These are phyloP conservation scores for Drosophila mulleri DNA, from an alignment of 2,888 invertebrate species.

Conservation along the genomic window DNA sequence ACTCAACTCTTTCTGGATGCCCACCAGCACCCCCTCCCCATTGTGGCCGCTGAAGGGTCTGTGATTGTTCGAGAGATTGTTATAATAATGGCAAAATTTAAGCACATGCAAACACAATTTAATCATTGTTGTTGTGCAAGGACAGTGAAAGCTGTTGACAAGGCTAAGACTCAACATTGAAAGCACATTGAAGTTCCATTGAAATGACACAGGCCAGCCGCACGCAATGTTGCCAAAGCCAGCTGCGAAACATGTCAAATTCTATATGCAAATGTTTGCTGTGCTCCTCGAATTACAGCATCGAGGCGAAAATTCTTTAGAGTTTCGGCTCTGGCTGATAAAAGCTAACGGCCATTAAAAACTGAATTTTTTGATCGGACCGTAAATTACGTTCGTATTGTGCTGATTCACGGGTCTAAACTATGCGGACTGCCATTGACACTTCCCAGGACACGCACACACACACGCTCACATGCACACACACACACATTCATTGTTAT, in stretches of 20 bases:
- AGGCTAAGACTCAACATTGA: slow-evolving; percentile 18
- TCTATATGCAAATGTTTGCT: slow-evolving; percentile 55
- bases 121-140: slow-evolving; percentile 14
- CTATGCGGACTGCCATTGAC: slow-evolving; percentile 30
- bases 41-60: slow-evolving; percentile 8
- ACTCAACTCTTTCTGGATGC: slow-evolving; percentile 34
- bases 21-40: too few species aligned
- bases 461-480: slow-evolving; percentile 7
- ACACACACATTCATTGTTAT: slow-evolving; percentile 16
- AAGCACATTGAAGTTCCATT: slow-evolving; percentile 18
- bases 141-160: background rate
- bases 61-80: slow-evolving; percentile 47
- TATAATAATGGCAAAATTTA: slow-evolving; percentile 61
- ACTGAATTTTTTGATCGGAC: slow-evolving; percentile 43
- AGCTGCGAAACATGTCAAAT: slow-evolving; percentile 54
- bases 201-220: slow-evolving; percentile 12
- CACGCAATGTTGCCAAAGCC: slow-evolving; percentile 7
- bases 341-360: slow-evolving; percentile 62
- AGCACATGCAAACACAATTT: slow-evolving; percentile 41
- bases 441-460: slow-evolving; percentile 6
- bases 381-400: slow-evolving; percentile 67
- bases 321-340: slow-evolving; percentile 49
- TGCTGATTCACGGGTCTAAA: slow-evolving; percentile 44
- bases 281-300: slow-evolving; percentile 35
- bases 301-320: slow-evolving; percentile 20